Evolutionary conservation across 2,113 vertebrate genomes (phyloP).

Genomic region (Cheirogaleus medius): DNA sequence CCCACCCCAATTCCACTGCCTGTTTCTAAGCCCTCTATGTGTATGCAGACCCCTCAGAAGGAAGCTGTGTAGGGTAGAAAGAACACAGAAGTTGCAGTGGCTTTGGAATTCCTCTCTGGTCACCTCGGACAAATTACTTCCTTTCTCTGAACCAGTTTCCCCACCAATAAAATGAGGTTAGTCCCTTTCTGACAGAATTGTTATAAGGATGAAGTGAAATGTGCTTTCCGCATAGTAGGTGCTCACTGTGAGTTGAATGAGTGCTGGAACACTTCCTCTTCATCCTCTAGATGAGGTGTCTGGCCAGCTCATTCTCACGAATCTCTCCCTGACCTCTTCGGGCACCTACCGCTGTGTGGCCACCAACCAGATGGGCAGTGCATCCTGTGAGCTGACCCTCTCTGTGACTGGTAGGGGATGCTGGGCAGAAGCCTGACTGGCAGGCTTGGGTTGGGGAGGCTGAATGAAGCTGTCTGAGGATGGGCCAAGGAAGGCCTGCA

Average conservation of each 20-base stretch:
- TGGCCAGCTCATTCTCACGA: slow-evolving; percentile 82
- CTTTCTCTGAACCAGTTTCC: neutral
- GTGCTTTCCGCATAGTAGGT: neutral
- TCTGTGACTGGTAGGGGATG: slow-evolving; percentile 78
- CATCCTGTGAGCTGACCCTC: slow-evolving; percentile 80
- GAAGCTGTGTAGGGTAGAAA: neutral
- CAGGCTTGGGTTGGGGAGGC: neutral
- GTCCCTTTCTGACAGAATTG: neutral
- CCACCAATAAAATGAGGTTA: neutral
- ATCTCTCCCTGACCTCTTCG: slow-evolving; percentile 81
- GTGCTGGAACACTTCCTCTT: neutral
- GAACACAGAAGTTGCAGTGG: neutral
- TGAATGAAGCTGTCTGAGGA: neutral
- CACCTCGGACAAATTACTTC: neutral
- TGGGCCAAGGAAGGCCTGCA: neutral
- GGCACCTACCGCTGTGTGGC: slow-evolving; percentile 84
- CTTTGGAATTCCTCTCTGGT: slow-evolving; percentile 31
- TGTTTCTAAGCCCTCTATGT: neutral
- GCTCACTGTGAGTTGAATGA: neutral
- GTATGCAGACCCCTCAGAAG: neutral
- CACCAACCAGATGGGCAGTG: slow-evolving; percentile 82
- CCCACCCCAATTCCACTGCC: neutral
- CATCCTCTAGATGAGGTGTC: slow-evolving; percentile 81
- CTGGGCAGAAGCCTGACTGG: neutral
- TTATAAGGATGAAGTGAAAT: neutral